These are phyloP conservation scores for Sesia apiformis DNA, from an alignment of 2,888 invertebrate species.

Conservation along the genomic window DNA sequence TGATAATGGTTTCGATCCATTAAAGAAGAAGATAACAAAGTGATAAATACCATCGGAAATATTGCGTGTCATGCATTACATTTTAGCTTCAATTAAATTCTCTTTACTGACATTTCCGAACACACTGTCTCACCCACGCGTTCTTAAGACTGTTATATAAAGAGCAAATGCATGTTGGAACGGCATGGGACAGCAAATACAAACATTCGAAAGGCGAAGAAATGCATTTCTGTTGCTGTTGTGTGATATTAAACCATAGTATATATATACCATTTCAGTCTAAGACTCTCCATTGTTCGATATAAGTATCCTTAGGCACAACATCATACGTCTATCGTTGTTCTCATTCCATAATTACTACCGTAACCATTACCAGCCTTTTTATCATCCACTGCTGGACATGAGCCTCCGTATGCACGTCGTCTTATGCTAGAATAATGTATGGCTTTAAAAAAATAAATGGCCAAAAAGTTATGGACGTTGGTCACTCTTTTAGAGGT, in stretches of 20 bases:
- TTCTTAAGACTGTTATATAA: constrained; percentile 16
- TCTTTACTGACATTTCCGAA: constrained; percentile 23
- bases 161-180: constrained; percentile 23
- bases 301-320: too few species aligned
- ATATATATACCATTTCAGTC: too few species aligned
- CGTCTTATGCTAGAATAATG: too few species aligned
- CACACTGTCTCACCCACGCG: constrained; percentile 26
- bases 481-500: too few species aligned
- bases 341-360: too few species aligned
- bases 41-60: not conserved
- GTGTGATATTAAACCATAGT: not conserved
- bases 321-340: too few species aligned
- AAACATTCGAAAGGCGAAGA: not conserved
- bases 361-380: too few species aligned
- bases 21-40: constrained; percentile 2
- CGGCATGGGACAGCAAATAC: not conserved
- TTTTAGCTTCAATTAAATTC: constrained; percentile 3
- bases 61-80: not conserved
- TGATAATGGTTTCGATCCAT: constrained; percentile 7
- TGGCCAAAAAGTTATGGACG: too few species aligned
- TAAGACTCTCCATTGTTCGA: too few species aligned
- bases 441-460: too few species aligned
- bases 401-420: too few species aligned
- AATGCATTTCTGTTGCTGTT: not conserved
- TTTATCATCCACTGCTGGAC: too few species aligned